Evolutionary conservation across 2,113 vertebrate species (phyloP).

Genomic region (Andinoacara biseriatus): DNA sequence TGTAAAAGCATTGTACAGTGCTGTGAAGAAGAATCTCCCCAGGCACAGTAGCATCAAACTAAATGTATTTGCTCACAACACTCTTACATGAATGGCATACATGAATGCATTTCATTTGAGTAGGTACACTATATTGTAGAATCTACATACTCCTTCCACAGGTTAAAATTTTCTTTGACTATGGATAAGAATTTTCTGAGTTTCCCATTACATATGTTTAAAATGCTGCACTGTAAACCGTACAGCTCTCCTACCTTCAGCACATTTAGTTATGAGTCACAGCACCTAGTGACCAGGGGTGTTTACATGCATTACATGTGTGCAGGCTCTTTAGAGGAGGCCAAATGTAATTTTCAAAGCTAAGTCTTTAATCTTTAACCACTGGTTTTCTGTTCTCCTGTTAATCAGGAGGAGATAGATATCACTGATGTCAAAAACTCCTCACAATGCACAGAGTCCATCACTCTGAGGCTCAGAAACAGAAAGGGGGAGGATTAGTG

Average conservation of each 20-base stretch:
- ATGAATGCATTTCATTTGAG: not conserved
- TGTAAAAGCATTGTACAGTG: not conserved
- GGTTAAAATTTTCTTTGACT: not conserved
- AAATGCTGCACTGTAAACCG: not conserved
- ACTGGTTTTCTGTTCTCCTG: too few species aligned
- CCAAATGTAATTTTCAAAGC: not conserved
- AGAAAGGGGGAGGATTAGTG: too few species aligned
- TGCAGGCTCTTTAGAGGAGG: not conserved
- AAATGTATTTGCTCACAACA: not conserved
- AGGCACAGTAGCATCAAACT: not conserved
- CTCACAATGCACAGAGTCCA: too few species aligned
- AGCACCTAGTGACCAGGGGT: not conserved
- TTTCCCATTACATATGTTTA: not conserved
- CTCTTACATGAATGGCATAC: not conserved
- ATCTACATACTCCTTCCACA: too few species aligned
- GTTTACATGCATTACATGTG: constrained; percentile 12
- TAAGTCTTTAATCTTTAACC: not conserved
- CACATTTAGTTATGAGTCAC: constrained; percentile 27
- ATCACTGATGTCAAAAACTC: too few species aligned
- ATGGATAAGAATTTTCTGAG: not conserved
- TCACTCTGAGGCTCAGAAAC: too few species aligned
- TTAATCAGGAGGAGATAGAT: too few species aligned
- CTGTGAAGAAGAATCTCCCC: not conserved
- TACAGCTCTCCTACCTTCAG: not conserved
- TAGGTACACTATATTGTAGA: not conserved